Percentiles rank a stretch among this genome's conserved stretches.
phyloP scores from a whole-genome alignment of 2,888 invertebrate genomes.

The Melanotus villosus region DNA sequence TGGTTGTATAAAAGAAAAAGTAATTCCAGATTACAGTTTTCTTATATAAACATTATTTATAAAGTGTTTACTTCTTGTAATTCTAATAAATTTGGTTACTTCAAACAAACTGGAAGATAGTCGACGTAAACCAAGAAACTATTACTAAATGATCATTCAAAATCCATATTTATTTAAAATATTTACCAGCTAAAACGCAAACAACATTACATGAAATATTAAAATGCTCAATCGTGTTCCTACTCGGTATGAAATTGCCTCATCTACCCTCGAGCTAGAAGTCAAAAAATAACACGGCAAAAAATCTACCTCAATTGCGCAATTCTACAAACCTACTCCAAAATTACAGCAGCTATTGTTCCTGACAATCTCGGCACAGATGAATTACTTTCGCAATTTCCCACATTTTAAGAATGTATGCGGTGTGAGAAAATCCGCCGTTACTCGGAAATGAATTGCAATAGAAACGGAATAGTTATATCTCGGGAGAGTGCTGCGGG shows the following conservation, averaged over 20 bases:
- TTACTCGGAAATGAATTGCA: constrained; percentile 9
- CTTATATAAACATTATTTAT: too few species aligned
- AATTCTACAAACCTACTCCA: constrained; percentile 9
- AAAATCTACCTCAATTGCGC: constrained; percentile 16
- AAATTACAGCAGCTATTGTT: constrained; percentile 30
- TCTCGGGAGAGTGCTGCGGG: too few species aligned
- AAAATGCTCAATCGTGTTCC: background rate
- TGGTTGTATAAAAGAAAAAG: too few species aligned
- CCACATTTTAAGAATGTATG: constrained; percentile 20
- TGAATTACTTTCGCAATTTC: constrained; percentile 16
- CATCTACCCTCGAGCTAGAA: background rate
- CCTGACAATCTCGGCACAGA: constrained; percentile 2
- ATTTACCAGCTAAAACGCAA: background rate
- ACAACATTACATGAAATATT: background rate
- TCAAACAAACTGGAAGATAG: too few species aligned
- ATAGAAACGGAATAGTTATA: constrained; percentile 16
- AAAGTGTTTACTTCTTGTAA: too few species aligned
- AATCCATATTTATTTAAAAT: too few species aligned
- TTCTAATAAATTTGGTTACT: too few species aligned
- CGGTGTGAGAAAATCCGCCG: constrained; percentile 26
- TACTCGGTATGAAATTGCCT: background rate
- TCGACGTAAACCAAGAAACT: too few species aligned
- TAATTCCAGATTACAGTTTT: too few species aligned
- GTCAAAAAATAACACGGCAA: background rate
- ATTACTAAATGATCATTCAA: too few species aligned